These are phyloP conservation scores for Listronotus oregonensis DNA, from an alignment of 1,140 invertebrate genomes.

Conservation along the genomic window DNA sequence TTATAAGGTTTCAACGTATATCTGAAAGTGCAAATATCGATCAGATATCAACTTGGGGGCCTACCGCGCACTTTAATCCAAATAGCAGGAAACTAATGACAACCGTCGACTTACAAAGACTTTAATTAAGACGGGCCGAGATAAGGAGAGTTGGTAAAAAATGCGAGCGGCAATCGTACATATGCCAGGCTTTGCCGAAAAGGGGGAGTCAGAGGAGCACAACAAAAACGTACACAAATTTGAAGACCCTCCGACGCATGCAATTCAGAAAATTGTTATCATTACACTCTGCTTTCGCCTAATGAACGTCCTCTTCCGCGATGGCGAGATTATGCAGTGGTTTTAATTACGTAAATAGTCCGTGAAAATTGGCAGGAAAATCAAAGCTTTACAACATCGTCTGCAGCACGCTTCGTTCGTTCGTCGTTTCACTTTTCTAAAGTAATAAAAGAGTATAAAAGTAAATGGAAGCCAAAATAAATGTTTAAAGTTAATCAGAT, in stretches of 20 bases:
- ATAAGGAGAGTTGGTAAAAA: conserved; percentile 34
- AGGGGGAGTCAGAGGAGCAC: conserved; percentile 30
- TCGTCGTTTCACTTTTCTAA: too few species aligned
- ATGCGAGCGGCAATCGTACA: conserved; percentile 32
- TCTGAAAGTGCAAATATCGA: too few species aligned
- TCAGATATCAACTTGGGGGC: too few species aligned
- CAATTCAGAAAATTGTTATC: conserved; percentile 36
- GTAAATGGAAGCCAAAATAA: too few species aligned
- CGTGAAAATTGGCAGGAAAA: conserved; percentile 10
- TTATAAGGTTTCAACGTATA: too few species aligned
- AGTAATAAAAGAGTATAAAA: too few species aligned
- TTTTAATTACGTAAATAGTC: conserved; percentile 16
- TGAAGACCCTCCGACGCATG: conserved; percentile 26
- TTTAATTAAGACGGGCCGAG: conserved; percentile 36
- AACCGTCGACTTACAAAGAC: conserved; percentile 33
- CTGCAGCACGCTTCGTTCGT: too few species aligned
- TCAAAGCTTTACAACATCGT: conserved; percentile 7
- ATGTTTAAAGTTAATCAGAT: too few species aligned
- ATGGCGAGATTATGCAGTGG: conserved; percentile 16
- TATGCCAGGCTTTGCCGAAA: conserved; percentile 21
- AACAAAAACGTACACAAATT: conserved; percentile 41
- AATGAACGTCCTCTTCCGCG: conserved; percentile 34
- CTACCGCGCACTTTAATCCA: conserved; percentile 25
- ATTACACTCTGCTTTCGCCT: conserved; percentile 33
- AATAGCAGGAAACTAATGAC: conserved; percentile 36